These are phyloP conservation scores for Penaeus japonicus DNA, from an alignment of 1,140 invertebrate genomes.

Conservation along the genomic window DNA sequence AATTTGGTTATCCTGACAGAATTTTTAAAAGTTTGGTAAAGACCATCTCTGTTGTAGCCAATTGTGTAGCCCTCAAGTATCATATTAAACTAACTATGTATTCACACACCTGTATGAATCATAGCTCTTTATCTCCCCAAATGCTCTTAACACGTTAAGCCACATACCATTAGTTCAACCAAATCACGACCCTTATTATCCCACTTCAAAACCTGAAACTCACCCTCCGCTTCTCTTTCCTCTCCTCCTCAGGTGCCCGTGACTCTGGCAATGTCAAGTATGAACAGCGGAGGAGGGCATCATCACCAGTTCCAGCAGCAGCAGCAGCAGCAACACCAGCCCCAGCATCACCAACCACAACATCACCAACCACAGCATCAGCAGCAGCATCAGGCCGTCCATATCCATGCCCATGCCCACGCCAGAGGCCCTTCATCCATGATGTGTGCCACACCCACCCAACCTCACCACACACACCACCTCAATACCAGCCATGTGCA, in stretches of 20 bases:
- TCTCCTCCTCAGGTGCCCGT: constrained; percentile 40
- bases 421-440: constrained; percentile 47
- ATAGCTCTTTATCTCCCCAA: no score
- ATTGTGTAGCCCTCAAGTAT: no score
- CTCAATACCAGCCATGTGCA: constrained; percentile 38
- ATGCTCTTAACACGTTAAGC: no score
- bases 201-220: neutral
- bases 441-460: constrained; percentile 50
- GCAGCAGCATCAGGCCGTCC: constrained; percentile 55
- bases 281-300: constrained; percentile 53
- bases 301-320: constrained; percentile 46
- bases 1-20: no score
- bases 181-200: neutral
- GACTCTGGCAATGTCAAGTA: constrained; percentile 54
- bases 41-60: no score
- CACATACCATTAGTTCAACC: no score
- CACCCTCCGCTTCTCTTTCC: neutral
- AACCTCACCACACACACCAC: constrained; percentile 50
- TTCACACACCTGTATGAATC: no score
- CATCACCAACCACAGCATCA: neutral
- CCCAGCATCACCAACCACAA: neutral
- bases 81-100: no score
- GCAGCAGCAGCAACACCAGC: constrained; percentile 28
- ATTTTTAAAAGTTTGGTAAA: no score
- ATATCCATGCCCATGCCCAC: constrained; percentile 49